Evolutionary conservation across 2,113 vertebrate species (phyloP).

Genomic region (Dinomys branickii): DNA sequence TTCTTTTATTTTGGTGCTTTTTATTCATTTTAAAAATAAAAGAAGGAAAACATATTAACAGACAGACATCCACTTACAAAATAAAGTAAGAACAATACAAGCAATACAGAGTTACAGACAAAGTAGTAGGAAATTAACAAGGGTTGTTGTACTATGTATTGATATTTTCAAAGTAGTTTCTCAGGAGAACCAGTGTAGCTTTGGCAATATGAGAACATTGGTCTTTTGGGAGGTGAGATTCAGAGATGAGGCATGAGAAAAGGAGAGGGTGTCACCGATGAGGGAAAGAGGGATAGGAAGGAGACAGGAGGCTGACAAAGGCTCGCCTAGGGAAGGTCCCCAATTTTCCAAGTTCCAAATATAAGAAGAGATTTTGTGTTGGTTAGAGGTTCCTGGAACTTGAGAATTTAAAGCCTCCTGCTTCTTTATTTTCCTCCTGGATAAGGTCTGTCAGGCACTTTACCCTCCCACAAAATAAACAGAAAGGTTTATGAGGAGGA

Average conservation of each 20-base stretch:
- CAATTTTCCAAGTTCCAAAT: constrained; percentile 14
- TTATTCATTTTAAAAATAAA: no score
- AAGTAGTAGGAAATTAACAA: no score
- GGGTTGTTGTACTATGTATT: no score
- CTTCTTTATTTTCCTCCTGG: constrained; percentile 65
- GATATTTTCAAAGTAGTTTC: no score
- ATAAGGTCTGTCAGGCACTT: constrained; percentile 69
- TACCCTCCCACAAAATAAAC: constrained; percentile 75
- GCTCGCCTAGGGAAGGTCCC: not conserved
- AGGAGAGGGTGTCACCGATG: not conserved
- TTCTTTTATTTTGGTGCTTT: no score
- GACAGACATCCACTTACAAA: no score
- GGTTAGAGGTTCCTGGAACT: constrained; percentile 17
- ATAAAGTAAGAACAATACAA: no score
- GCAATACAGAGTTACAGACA: no score
- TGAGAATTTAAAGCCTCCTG: constrained; percentile 63
- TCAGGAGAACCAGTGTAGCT: no score
- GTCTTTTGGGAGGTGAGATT: not conserved
- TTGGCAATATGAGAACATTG: not conserved
- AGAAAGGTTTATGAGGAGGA: constrained; percentile 74
- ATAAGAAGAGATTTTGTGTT: not conserved
- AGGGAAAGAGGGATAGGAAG: not conserved
- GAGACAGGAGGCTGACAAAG: not conserved
- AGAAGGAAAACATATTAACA: no score
- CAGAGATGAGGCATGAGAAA: not conserved